Evolutionary conservation across 2,888 invertebrate species (phyloP), one percentile per base, ranked within the genome.

Genomic region (Abscondita cerata): DNA sequence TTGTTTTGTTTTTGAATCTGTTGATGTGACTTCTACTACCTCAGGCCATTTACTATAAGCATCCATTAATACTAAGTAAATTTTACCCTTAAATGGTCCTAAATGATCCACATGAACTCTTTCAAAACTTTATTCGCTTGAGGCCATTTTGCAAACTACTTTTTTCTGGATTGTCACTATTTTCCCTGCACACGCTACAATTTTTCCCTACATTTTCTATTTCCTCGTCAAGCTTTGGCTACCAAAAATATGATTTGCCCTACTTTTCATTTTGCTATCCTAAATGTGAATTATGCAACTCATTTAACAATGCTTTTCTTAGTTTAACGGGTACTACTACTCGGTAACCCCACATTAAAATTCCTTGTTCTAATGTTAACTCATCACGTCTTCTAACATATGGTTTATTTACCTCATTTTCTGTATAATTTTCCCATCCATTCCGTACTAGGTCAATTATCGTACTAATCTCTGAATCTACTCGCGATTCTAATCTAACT

Each of bases 261-360:
- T 9, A 8, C n/a, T n/a, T 48, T 48, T 48, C 19, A 48, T 48
- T 8, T 48, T 48, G 11, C 11, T 1, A 25, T 25, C 48, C 48
- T 11, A 8, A 9, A 19, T 19, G 48, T 6, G 25, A n/a, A 12
- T 11, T 19, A 12, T 48, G 48, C 4, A 48, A 44, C 31, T 55
- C 34, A 13, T 31, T 33, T 15, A 20, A 25, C 15, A 38, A 12
- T 18, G 19, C 12, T 9, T 56, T 15, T 18, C 38, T 47, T 34
- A 56, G 48, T 48, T 56, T 56, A 20, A 31, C n/a, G 2, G 58
- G 51, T 38, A 58, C 51, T 19, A 58, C 20, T 25, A 58, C 58
- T 41, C 18, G 19, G 15, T 56, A 48, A 18, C 58, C 38, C 33
- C 50, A 58, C 51, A 51, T 51, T 51, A 58, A 40, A 40, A 16